Base-by-base conservation (phyloP, 2,888 invertebrate species). In the Plagodis dolabraria region DNA sequence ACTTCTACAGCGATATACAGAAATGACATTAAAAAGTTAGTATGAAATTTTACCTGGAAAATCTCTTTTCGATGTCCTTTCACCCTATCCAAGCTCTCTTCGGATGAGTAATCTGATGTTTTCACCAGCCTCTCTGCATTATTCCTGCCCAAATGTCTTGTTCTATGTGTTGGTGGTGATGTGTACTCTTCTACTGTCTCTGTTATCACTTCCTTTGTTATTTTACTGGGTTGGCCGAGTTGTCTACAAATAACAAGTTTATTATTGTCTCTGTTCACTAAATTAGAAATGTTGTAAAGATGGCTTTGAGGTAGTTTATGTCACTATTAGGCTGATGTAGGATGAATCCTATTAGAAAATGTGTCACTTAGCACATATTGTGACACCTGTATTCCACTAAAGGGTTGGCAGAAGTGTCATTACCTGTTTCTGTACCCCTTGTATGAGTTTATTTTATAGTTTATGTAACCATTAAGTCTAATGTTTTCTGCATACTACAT, bases 101-200 rank as follows among this genome's bases (percentile, higher is more conserved):
- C 89, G 0, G 92, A 89, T 0, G 95, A 95, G 82, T 95, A 95
- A 76, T 95, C 95, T 0, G 95, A 95, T 44, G 94, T 93, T 79
- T 93, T 90, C 65, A 88, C 68, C 56, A 82, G 83, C 43, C 82
- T 80, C 40, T 87, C 83, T 4, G 67, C 63, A 12, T 69, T 64
- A 40, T 67, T 75, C 66, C 80, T 86, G 33, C 76, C 77, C 0
- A 86, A 81, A 10, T 76, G 80, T 12, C 92, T 76, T 0, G 89
- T 90, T 54, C 85, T 80, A 59, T 87, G 82, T 9, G 80, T 79
- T 0, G 80, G 85, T 8, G 80, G 79, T 5, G 79, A 74, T 2
- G 75, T 71, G 56, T 76, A 75, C 35, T 80, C 79, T 33, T 84
- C 83, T 9, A 79, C 80, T 5, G 72, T 64, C 63, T 85, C 84